Conservation (phyloP, 2,888 invertebrate species). For the Idaea aversata region DNA sequence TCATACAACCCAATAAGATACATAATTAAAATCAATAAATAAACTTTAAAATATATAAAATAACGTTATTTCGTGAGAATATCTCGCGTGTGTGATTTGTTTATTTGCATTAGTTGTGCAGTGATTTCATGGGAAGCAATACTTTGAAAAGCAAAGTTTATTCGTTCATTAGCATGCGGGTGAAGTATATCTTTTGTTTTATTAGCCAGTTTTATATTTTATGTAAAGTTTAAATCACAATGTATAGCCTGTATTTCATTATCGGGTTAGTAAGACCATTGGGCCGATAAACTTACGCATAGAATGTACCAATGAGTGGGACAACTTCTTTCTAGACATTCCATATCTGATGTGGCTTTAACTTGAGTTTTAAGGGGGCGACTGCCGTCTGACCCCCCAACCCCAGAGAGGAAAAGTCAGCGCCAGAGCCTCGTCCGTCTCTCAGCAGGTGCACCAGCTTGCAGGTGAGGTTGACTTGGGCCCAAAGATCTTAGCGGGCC, state of each 20-base stretch:
- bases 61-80: conserved; percentile 25
- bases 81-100: conserved; percentile 24
- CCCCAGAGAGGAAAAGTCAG: too few relatives aligned
- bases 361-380: too few relatives aligned
- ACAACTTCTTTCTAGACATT: too few relatives aligned
- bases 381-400: too few relatives aligned
- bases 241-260: neutral
- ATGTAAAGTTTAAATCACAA: neutral
- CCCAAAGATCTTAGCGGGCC: too few relatives aligned
- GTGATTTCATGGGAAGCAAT: conserved; percentile 49
- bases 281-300: neutral
- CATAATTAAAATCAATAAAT: neutral
- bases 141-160: conserved; percentile 13
- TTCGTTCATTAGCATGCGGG: neutral
- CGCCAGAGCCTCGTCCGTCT: too few relatives aligned
- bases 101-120: conserved; percentile 35
- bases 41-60: neutral
- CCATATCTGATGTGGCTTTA: too few relatives aligned
- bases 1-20: neutral
- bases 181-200: neutral
- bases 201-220: neutral
- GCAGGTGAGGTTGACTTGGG: too few relatives aligned
- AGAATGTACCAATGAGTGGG: too few relatives aligned
- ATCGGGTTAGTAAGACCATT: conserved; percentile 2
- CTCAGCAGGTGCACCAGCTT: too few relatives aligned